Evolutionary conservation across 2,113 vertebrate species (phyloP).

Genomic region (Oryzias celebensis): DNA sequence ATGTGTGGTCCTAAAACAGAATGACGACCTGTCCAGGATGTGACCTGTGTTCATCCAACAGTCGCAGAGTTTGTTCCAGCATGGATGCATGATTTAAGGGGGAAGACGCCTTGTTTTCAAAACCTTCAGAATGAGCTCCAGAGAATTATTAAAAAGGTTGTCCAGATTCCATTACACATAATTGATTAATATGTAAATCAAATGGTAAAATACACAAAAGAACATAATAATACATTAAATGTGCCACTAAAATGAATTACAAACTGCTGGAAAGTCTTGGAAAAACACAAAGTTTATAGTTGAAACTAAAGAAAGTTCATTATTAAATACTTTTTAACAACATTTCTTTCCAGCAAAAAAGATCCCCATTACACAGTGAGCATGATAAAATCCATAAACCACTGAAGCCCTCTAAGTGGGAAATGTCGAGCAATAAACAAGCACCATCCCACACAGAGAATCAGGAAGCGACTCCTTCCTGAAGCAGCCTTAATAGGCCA

Average conservation of each 20-base stretch:
- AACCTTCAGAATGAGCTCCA: too few relatives aligned
- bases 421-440: not conserved
- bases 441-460: not conserved
- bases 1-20: too few relatives aligned
- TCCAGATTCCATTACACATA: slow-evolving; percentile 8
- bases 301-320: too few relatives aligned
- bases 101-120: too few relatives aligned
- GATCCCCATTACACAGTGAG: too few relatives aligned
- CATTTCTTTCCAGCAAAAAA: too few relatives aligned
- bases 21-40: too few relatives aligned
- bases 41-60: too few relatives aligned
- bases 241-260: not conserved
- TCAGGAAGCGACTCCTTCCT: not conserved
- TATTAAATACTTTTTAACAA: too few relatives aligned
- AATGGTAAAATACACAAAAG: not conserved
- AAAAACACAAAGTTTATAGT: not conserved
- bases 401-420: not conserved
- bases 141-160: not conserved
- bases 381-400: not conserved
- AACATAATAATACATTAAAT: not conserved
- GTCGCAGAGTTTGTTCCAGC: too few relatives aligned
- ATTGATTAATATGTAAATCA: slow-evolving; percentile 5
- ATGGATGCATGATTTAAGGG: too few relatives aligned
- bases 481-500: not conserved
- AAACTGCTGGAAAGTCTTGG: not conserved